These are phyloP conservation scores for Zosterops pallidus DNA, from an alignment of 2,113 vertebrate species.

Conservation along the genomic window DNA sequence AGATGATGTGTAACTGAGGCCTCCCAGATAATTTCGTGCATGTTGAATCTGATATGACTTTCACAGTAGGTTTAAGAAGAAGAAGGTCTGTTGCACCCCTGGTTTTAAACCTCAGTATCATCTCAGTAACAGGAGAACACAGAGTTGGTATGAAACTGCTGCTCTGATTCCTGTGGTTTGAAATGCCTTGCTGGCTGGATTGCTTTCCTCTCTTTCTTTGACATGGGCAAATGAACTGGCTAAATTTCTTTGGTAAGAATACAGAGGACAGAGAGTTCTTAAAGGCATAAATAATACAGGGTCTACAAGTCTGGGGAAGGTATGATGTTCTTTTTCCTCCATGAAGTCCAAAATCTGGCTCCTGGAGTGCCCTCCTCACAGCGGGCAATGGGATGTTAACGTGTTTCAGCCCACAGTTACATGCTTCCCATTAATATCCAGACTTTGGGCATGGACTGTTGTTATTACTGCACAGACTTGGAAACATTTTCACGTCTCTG, in stretches of 20 bases:
- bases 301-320: neutral
- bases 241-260: neutral
- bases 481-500: neutral
- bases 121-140: neutral
- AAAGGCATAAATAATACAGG: neutral
- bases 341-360: neutral
- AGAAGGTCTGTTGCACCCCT: neutral
- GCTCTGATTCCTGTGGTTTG: neutral
- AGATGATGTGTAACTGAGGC: neutral
- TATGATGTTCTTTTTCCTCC: neutral
- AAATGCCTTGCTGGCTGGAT: neutral
- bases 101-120: neutral
- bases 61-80: neutral
- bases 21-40: neutral
- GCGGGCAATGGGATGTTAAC: fast-evolving
- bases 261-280: neutral
- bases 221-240: neutral
- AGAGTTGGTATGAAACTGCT: neutral
- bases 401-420: neutral
- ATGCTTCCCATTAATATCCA: neutral
- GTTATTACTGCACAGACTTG: neutral
- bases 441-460: neutral
- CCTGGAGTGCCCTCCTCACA: neutral
- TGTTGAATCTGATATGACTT: neutral
- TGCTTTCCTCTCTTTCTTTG: neutral